Evolutionary conservation across 2,797 vertebrate genomes (phyloP).

Genomic region (Phoxinus dragarum): DNA sequence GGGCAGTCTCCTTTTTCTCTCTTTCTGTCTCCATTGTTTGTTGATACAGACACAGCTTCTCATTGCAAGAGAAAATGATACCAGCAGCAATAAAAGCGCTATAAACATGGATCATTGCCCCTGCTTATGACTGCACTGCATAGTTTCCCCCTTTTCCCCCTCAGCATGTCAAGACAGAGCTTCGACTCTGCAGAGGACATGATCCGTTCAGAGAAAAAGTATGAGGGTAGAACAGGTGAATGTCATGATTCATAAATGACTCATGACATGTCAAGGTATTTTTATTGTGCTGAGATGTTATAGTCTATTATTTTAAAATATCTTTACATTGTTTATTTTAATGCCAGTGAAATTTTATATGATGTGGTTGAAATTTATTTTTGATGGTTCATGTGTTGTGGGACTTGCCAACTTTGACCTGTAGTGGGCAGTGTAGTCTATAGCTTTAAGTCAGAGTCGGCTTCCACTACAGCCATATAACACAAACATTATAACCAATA

Average conservation of each 20-base stretch:
- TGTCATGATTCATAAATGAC: neutral
- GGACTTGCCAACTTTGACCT: conserved; percentile 22
- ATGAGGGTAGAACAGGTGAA: neutral
- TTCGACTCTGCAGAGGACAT: neutral
- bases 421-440: conserved; percentile 58
- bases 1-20: neutral
- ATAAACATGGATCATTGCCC: conserved; percentile 31
- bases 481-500: neutral
- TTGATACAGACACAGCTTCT: neutral
- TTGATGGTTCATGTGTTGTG: neutral
- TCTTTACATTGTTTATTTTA: neutral
- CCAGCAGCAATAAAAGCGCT: conserved; percentile 21
- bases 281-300: neutral
- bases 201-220: conserved; percentile 8
- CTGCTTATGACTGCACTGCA: conserved; percentile 2
- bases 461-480: conserved; percentile 18
- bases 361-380: neutral
- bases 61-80: conserved; percentile 4
- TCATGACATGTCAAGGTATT: neutral
- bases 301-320: neutral
- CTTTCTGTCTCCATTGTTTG: neutral
- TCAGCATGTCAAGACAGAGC: conserved; percentile 23
- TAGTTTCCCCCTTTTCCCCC: neutral
- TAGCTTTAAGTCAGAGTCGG: neutral
- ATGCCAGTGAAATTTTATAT: neutral